These are phyloP conservation scores for Oreortyx pictus DNA, from an alignment of 2,797 vertebrate species.

Conservation along the genomic window DNA sequence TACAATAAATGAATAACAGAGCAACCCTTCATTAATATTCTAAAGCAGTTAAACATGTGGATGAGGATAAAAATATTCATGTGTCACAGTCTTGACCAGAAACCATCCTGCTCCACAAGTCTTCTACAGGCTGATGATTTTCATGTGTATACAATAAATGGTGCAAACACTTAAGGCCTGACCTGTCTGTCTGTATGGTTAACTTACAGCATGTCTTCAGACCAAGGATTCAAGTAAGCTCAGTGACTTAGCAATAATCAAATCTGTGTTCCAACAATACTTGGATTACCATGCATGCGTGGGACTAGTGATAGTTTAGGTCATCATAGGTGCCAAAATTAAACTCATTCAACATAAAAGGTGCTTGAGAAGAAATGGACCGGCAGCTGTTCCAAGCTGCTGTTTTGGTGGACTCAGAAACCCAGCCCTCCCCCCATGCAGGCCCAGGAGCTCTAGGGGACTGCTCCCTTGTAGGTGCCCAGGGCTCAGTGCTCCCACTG, in stretches of 20 bases:
- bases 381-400: rapidly evolving
- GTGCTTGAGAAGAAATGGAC: neutral
- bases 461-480: neutral
- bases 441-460: neutral
- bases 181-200: rapidly evolving
- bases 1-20: neutral
- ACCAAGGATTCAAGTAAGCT: neutral
- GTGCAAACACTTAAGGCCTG: neutral
- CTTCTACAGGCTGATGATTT: neutral
- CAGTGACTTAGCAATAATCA: neutral
- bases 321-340: neutral
- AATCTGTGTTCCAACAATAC: neutral
- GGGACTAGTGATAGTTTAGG: neutral
- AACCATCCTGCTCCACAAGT: neutral
- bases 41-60: neutral
- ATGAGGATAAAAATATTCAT: neutral
- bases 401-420: neutral
- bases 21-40: neutral
- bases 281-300: neutral
- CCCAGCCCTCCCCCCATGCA: neutral
- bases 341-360: neutral
- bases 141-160: neutral
- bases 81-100: neutral
- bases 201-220: neutral
- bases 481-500: neutral